Evolutionary conservation across 2,113 vertebrate species (phyloP).

Genomic region (Grantiella picta): DNA sequence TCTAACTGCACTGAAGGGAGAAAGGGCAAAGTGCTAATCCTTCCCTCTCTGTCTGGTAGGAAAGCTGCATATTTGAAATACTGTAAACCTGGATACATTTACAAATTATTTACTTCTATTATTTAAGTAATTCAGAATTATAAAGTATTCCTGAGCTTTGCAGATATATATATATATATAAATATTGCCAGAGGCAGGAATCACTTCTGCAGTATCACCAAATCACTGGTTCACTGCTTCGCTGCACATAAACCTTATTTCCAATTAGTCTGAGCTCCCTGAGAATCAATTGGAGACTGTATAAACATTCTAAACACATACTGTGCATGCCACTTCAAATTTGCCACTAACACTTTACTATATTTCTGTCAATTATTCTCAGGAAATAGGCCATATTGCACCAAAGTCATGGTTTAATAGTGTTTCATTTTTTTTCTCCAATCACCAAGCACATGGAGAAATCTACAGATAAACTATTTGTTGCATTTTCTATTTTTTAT

Average conservation of each 20-base stretch:
- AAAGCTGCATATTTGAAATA: background rate
- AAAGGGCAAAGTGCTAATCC: background rate
- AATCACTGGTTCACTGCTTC: conserved; percentile 23
- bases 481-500: conserved; percentile 20
- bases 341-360: conserved; percentile 45
- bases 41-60: background rate
- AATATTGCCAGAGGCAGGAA: background rate
- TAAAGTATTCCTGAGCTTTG: conserved; percentile 43
- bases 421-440: background rate
- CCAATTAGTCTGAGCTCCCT: conserved; percentile 57
- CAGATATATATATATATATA: conserved; percentile 41
- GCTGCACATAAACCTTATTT: conserved; percentile 50
- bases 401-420: background rate
- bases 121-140: conserved; percentile 61
- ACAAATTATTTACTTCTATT: conserved; percentile 56
- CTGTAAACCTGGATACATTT: conserved; percentile 27
- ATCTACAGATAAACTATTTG: background rate
- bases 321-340: conserved; percentile 60
- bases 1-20: background rate
- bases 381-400: conserved; percentile 1
- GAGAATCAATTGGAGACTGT: conserved; percentile 26
- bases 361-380: conserved; percentile 46
- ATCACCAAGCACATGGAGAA: background rate
- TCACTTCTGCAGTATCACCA: conserved; percentile 12
- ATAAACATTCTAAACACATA: conserved; percentile 62